Conservation (phyloP, 2,113 vertebrate genomes). For the Falcunculus frontatus region DNA sequence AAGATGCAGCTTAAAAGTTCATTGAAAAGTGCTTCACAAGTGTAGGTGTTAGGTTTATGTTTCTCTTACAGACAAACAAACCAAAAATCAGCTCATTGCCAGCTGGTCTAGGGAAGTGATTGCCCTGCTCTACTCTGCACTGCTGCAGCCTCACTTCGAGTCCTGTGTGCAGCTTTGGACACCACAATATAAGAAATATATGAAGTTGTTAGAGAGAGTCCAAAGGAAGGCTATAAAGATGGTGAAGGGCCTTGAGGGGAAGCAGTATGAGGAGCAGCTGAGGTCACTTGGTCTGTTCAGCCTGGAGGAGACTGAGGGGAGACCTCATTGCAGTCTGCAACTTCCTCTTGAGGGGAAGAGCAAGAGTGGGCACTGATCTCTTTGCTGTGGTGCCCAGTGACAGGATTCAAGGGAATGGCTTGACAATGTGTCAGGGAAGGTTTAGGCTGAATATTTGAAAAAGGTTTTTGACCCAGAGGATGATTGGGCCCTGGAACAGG, state of each 20-base stretch:
- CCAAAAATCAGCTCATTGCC: not conserved
- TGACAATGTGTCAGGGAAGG: not conserved
- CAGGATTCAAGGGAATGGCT: not conserved
- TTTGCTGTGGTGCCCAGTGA: not conserved
- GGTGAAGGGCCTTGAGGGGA: not conserved
- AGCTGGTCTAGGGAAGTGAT: not conserved
- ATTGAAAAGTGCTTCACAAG: not conserved
- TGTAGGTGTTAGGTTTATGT: not conserved
- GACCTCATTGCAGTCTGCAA: accelerated
- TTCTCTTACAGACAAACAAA: not conserved
- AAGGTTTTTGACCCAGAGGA: not conserved
- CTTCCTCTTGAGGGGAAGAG: not conserved
- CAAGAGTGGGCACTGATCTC: not conserved
- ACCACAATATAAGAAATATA: not conserved
- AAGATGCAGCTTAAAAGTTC: not conserved
- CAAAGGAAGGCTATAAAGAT: accelerated
- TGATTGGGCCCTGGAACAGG: not conserved
- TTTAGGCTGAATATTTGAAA: not conserved
- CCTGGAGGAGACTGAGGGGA: not conserved
- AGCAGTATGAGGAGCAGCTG: accelerated
- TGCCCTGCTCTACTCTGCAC: accelerated
- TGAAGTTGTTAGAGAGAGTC: not conserved
- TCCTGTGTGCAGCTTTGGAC: not conserved
- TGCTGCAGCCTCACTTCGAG: not conserved
- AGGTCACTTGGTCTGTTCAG: not conserved